Base-by-base conservation (phyloP, 2,113 vertebrate genomes). In the Zosterops lateralis region DNA sequence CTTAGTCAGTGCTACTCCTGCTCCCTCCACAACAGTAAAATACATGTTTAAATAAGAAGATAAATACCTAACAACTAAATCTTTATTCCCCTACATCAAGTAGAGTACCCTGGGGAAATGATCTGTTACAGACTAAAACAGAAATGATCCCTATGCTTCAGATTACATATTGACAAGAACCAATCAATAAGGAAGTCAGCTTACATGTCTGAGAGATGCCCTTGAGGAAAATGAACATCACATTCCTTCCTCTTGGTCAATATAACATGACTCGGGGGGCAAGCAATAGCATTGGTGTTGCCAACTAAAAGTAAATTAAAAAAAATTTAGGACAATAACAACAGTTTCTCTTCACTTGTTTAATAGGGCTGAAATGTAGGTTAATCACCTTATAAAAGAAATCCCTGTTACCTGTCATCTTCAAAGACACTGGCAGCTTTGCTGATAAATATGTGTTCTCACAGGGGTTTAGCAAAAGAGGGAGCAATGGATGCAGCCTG, bases 141-240 rank as follows among this genome's bases (percentile, higher is more conserved):
- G 57, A 77, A 67, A 85, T 36, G 45, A 64, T 77, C 72, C 22
- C 26, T 40, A 5, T 0, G 17, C 36, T 84, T 89, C 53, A 7
- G 38, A 81, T 95, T 78, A 72, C 68, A 12, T 92, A 93, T 89
- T 74, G 93, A 92, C 64, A 74, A 74, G 45, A 51, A 44, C 44
- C 31, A 66, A 53, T 93, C 91, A 61, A 91, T 92, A 71, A 78
- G 60, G 64, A 86, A 91, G 47, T 83, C 51, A 53, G 64, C 64
- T 95, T 64, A 58, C 42, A n/a, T 19, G 64, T 72, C 62, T 85
- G 48, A 87, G 92, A 91, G 90, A 73, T 47, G 75, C 85, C 85
- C 88, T 83, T 96, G 84, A 89, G 76, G n/a, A 79, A 89, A 95
- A 66, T n/a, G 66, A 93, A 87, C 84, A 57, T 74, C 34, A 14